phyloP scores from a whole-genome alignment of 2,888 invertebrate species.

The Cantharis rustica region DNA sequence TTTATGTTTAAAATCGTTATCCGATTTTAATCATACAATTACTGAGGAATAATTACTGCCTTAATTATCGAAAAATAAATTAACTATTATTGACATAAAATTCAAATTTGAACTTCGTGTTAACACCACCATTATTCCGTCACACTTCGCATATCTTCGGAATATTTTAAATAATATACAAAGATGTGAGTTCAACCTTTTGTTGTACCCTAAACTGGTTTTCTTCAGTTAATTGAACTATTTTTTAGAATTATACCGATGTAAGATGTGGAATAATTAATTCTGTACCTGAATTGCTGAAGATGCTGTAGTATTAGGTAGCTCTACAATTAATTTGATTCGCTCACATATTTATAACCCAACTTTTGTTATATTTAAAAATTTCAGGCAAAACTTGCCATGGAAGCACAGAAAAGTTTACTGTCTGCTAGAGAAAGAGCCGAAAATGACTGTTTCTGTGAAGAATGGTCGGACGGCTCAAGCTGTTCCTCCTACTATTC shows the following conservation, averaged over 20 bases:
- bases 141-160: neutral
- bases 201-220: neutral
- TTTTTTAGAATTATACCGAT: neutral
- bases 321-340: neutral
- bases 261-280: neutral
- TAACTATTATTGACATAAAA: too few relatives aligned
- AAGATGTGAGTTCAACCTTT: neutral
- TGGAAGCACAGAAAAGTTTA: slow-evolving; percentile 25
- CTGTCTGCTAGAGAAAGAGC: slow-evolving; percentile 18
- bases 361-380: neutral
- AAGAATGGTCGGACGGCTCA: slow-evolving; percentile 53
- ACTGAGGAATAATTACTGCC: too few relatives aligned
- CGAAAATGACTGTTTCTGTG: slow-evolving; percentile 36
- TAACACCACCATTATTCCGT: neutral
- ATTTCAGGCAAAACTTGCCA: neutral
- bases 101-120: too few relatives aligned
- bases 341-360: neutral
- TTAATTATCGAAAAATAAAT: too few relatives aligned
- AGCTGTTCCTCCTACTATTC: slow-evolving; percentile 62
- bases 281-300: neutral
- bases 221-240: neutral
- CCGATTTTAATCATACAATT: too few relatives aligned
- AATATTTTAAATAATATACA: neutral
- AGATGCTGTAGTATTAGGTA: neutral
- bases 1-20: too few relatives aligned